Evolutionary conservation across 2,797 vertebrate genomes (phyloP), one percentile per base, ranked within the genome.

Genomic region (Lepidocolaptes lacrymiger): DNA sequence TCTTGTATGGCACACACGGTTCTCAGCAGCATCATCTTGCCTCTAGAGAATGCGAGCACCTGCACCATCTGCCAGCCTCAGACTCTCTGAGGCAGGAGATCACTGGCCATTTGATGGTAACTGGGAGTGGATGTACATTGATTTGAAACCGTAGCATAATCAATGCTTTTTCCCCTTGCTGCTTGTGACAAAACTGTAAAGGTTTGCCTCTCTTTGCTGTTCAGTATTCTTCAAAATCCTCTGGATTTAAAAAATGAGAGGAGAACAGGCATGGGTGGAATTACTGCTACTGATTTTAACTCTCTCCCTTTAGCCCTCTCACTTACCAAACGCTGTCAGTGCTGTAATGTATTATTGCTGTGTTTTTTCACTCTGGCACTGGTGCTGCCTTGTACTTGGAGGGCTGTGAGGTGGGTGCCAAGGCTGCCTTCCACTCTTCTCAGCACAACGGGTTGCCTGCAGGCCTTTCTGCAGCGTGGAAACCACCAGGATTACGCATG

Each of bases 311-410:
- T 81, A 76, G n/a, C n/a, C 20, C 19, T 63, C 39, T 87, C 24
- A 9, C 28, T 76, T 34, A 30, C 10, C 46, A 26, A 87, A 43
- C 0, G 0, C 32, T 24, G 14, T 44, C 28, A 8, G 24, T 52
- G 41, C 48, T 32, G 1, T 11, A 22, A 63, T 59, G 22, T 21
- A 8, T 14, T 10, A 2, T 5, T 56, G 62, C 32, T 46, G 82
- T n/a, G n/a, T 36, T 39, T 64, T 69, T 64, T 30, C 0, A 0
- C 58, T 41, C 30, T 4, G 4, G 51, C 34, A 10, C 20, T 12
- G 27, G 22, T 75, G 32, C 64, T 93, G 59, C 62, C 54, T 64
- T 10, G 4, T 4, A 12, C 24, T 39, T 43, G n/a, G 56, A 55
- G 30, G 49, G 36, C 30, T 43, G 28, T 0, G 1, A 76, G 49